Evolutionary conservation across 1,140 invertebrate species (phyloP), one percentile per base, ranked within the genome.

Genomic region (Trichonephila clavipes): DNA sequence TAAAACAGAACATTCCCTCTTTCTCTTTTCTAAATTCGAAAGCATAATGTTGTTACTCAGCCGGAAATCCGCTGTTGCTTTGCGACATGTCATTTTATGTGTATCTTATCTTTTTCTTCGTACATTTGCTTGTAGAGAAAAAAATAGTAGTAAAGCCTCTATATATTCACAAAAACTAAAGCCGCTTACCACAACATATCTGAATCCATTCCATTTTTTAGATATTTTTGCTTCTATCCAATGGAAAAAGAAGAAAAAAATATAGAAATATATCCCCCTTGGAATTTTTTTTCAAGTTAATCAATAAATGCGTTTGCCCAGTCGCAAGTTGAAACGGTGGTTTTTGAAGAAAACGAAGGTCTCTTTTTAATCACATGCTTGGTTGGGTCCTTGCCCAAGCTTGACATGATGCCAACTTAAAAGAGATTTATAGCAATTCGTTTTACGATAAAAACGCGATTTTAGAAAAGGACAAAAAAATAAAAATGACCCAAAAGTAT

Each of bases 401-500:
- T 82, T 90, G 89, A 90, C 89, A 90, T 62, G 77, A 82, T 81
- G 89, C 72, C 89, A 90, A 90, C 77, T 90, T 90, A 90, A 90
- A 83, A 90, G 89, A 83, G 89, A 90, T 90, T 90, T 90, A 90
- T 90, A 90, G 89, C 77, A 82, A 90, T 90, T 90, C 89, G 89
- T 90, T 90, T 90, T 90, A 64, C 72, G 89, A 90, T 90, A 90
- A 90, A 90, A 90, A 90, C 28, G n/a, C 58, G 72, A 82, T 82
- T 90, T 90, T 81, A 14, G 12, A 51, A 69, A 69, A 44, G 18
- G 40, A 89, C 28, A 10, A 10, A 58, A 24, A 51, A 28, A 28
- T 3, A 83, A 51, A 28, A 24, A 24, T 34, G n/a, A 24, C 12
- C n/a, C 0, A 83, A 87, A 87, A 44, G 62, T n/a, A 34, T 7